Base-by-base conservation (phyloP, 1,140 invertebrate species). In the Dreissena rostriformis region DNA sequence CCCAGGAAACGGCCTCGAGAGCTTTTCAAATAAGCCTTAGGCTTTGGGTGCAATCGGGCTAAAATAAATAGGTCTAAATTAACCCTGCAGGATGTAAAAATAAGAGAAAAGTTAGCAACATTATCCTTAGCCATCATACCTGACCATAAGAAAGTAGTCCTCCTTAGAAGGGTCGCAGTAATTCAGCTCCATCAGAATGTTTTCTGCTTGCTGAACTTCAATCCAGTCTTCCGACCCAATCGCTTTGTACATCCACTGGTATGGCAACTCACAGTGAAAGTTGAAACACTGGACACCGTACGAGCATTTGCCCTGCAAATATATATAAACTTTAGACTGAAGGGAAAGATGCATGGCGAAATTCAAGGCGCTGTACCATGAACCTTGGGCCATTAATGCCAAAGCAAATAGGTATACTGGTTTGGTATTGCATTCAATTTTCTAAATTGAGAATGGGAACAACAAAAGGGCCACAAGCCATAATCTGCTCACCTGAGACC, bases 241-340 rank as follows among this genome's bases (percentile, higher is more conserved):
- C 1, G 6, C 11, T 28, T 39, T 78, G 22, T 67, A 78, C 49
- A 49, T 29, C 75, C 75, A 78, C 75, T 78, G 75, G 22, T 78
- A 78, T 24, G 63, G 75, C 39, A 78, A 51, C 12, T 78, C 63
- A 66, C 15, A 19, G 29, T 78, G 75, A 28, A 51, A 67, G 61
- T 78, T 78, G 19, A 49, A 65, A 67, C 75, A 78, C 0, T 29
- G 52, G 6, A 67, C 61, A 14, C 75, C 75, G 53, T 52, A 78
- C 22, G 63, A 66, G 55, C 75, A 78, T 0, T 49, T 29, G 26
- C 24, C 65, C 12, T 65, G 61, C 5, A 78, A 65, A 67, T 78
- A 28, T 52, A 51, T 67, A 49, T 67, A 67, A 53, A 61, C 66
- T n/a, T 67, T 78, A n/a, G 8, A n/a, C 24, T 76, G 53, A 61